Percentiles rank a stretch among this genome's conserved stretches.
phyloP scores from a whole-genome alignment of 2,888 invertebrate species.

The Stenolophus ochropezus region DNA sequence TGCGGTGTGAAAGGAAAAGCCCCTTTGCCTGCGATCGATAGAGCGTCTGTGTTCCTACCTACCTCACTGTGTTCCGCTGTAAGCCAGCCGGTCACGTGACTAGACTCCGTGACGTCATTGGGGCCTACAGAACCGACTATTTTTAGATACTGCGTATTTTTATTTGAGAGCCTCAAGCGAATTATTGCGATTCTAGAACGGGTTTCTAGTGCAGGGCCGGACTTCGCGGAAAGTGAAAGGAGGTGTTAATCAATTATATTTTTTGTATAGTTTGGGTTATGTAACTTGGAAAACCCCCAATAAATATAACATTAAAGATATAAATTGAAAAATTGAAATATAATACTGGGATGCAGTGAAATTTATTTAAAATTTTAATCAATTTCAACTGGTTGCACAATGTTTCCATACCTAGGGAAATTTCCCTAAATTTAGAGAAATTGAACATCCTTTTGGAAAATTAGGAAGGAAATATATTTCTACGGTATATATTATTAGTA shows the following conservation, averaged over 20 bases:
- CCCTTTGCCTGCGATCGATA: neutral
- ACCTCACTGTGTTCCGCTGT: constrained; percentile 45
- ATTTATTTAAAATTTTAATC: no score
- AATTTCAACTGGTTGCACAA: no score
- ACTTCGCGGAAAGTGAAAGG: neutral
- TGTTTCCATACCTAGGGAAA: no score
- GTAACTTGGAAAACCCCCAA: no score
- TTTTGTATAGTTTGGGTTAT: neutral
- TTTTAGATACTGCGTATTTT: constrained; percentile 52
- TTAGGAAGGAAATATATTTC: no score
- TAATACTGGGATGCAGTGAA: no score
- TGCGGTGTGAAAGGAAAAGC: constrained; percentile 2
- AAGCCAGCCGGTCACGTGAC: constrained; percentile 39
- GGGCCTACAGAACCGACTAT: constrained; percentile 30
- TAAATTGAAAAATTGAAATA: no score
- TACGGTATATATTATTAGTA: no score
- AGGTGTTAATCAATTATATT: neutral
- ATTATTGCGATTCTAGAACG: constrained; percentile 16
- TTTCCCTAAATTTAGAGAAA: no score
- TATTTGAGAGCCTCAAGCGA: constrained; percentile 15
- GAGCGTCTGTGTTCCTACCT: constrained; percentile 38
- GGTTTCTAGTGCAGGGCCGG: neutral
- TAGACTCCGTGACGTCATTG: constrained; percentile 25
- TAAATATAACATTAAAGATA: no score
- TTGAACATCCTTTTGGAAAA: no score